A percentile compares a stretch with the other conserved stretches of the same genome.
These are phyloP conservation scores for Drosophila mauritiana DNA, from an alignment of 1,140 invertebrate species.

Conservation along the genomic window DNA sequence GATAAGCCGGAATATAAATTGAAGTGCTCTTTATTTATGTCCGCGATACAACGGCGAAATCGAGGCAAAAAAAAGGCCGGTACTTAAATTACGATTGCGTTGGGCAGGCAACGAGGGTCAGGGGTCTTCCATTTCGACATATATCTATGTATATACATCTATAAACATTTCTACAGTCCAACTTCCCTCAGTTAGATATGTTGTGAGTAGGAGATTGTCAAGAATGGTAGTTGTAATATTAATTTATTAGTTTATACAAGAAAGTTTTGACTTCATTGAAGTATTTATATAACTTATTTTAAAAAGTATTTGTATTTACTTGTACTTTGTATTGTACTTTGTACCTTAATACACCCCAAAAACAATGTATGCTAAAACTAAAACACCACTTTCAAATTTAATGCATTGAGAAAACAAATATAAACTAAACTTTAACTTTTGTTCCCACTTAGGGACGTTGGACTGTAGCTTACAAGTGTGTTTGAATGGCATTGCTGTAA, in stretches of 20 bases:
- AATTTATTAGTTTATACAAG: no score
- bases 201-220: background rate
- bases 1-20: slow-evolving; percentile 50
- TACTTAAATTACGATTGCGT: slow-evolving; percentile 44
- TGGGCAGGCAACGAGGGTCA: slow-evolving; percentile 10
- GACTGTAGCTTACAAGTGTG: slow-evolving; percentile 13
- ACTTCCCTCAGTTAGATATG: background rate
- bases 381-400: no score
- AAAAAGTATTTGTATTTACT: no score
- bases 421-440: background rate
- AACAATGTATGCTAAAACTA: no score
- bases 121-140: slow-evolving; percentile 24
- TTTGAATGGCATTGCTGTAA: slow-evolving; percentile 23
- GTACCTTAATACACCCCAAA: no score
- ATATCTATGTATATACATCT: background rate
- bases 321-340: no score
- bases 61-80: slow-evolving; percentile 28
- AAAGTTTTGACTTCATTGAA: no score
- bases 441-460: background rate
- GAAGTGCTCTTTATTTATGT: slow-evolving; percentile 50
- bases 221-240: no score
- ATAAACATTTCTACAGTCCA: slow-evolving; percentile 2
- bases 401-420: background rate
- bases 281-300: no score
- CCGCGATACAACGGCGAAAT: slow-evolving; percentile 28